Base-by-base conservation (phyloP, 2,888 invertebrate species). In the Teleiodes luculella region DNA sequence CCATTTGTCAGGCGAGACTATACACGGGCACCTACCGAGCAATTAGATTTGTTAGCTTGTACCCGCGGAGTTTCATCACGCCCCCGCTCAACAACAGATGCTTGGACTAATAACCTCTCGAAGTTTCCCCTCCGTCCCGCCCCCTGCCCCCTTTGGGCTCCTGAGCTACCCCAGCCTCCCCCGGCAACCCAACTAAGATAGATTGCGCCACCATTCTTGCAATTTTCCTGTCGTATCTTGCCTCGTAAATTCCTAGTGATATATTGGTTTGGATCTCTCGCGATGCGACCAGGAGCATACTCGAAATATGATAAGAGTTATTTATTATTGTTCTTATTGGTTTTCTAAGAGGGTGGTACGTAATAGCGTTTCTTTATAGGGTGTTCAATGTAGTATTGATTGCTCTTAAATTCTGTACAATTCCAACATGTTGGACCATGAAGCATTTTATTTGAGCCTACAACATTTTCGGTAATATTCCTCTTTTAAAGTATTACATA, bases 141-240 rank as follows among this genome's bases (percentile, higher is more conserved):
- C 81, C 73, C 76, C 76, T 70, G 70, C 74, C 75, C 68, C 80
- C 86, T 80, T 68, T 67, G 73, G 70, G 66, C 74, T 61, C 63
- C 67, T 64, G 62, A 60, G 66, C 76, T 72, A 77, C 86, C 90
- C 80, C 78, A 80, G 77, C 80, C 86, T 81, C 83, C 83, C 86
- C 82, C 80, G 69, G 70, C 90, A 83, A 91, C 91, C 91, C 93
- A 93, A 93, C 93, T 92, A 93, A 95, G 95, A 95, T 95, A 94
- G 94, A 95, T 95, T 94, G 94, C 94, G 92, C 93, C 94, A 93
- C 94, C 95, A 95, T 95, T 95, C 95, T 95, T 95, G 95, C 95
- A 95, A 95, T 95, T 95, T 95, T 94, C 94, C 95, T 95, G 95
- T 95, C 95, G 95, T 95, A 95, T 94, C 94, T 94, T 93, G 92